These are phyloP conservation scores for Pseudomugil gertrudae DNA, from an alignment of 2,797 vertebrate genomes.

Conservation along the genomic window DNA sequence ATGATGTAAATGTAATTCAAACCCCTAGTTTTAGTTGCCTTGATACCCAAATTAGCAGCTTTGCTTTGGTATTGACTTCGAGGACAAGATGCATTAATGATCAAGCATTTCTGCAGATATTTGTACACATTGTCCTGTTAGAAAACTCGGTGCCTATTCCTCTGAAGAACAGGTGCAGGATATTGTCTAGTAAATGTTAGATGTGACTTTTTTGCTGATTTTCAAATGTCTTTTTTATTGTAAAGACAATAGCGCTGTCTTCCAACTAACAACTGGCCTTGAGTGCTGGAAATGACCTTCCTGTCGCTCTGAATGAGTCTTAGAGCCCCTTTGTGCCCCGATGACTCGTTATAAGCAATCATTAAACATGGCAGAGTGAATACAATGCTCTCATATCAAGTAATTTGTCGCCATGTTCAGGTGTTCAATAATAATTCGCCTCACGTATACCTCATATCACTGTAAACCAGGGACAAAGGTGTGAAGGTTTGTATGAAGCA, in stretches of 20 bases:
- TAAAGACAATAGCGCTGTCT: constrained; percentile 72
- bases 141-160: constrained; percentile 66
- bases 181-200: constrained; percentile 61
- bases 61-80: constrained; percentile 66
- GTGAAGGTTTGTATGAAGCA: constrained; percentile 83
- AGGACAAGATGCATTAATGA: constrained; percentile 66
- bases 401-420: constrained; percentile 57
- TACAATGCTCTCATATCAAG: constrained; percentile 61
- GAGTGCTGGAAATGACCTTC: constrained; percentile 64
- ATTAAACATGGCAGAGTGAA: constrained; percentile 65
- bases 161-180: constrained; percentile 62
- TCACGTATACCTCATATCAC: constrained; percentile 85
- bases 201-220: constrained; percentile 61
- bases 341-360: constrained; percentile 71
- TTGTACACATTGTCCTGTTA: constrained; percentile 46
- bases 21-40: constrained; percentile 76
- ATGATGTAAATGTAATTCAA: constrained; percentile 77
- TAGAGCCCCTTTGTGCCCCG: constrained; percentile 45
- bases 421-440: constrained; percentile 58
- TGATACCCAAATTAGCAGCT: constrained; percentile 63
- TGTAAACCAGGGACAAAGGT: constrained; percentile 78
- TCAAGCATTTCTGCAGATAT: constrained; percentile 54
- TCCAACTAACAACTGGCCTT: constrained; percentile 70
- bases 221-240: constrained; percentile 57
- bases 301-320: constrained; percentile 59